Evolutionary conservation across 1,140 invertebrate species (phyloP).

Genomic region (Drosophila orosa): DNA sequence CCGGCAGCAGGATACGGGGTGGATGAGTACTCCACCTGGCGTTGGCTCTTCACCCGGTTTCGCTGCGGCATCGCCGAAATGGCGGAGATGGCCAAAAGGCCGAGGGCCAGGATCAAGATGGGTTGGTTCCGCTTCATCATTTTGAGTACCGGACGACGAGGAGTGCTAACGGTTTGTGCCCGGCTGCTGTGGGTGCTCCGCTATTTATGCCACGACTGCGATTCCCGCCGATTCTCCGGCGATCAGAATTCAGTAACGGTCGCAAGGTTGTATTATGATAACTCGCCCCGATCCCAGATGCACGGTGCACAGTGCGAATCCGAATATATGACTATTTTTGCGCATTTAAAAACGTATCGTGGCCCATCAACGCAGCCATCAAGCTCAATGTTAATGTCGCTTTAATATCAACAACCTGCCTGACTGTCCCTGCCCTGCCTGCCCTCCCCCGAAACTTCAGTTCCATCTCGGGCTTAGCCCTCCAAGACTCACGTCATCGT

Average conservation of each 20-base stretch:
- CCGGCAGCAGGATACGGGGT: constrained; percentile 78
- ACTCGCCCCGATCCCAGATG: constrained; percentile 56
- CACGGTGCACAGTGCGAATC: constrained; percentile 42
- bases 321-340: constrained; percentile 56
- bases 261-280: constrained; percentile 73
- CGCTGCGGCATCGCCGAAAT: constrained; percentile 58
- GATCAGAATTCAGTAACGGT: constrained; percentile 80
- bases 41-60: constrained; percentile 60
- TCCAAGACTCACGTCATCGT: constrained; percentile 62
- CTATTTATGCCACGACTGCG: constrained; percentile 55
- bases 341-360: constrained; percentile 75
- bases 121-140: constrained; percentile 35
- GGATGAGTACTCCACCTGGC: constrained; percentile 71
- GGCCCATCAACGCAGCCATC: constrained; percentile 67
- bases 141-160: constrained; percentile 38
- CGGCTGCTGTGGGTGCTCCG: constrained; percentile 63
- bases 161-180: constrained; percentile 69
- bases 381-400: constrained; percentile 78
- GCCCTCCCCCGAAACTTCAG: constrained; percentile 15
- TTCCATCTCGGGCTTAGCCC: constrained; percentile 45
- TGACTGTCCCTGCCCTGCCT: constrained; percentile 6
- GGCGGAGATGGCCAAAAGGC: constrained; percentile 35
- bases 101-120: constrained; percentile 44
- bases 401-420: constrained; percentile 65
- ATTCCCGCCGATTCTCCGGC: constrained; percentile 47